These are phyloP conservation scores for Argya squamiceps DNA, from an alignment of 2,797 vertebrate species.

Conservation along the genomic window DNA sequence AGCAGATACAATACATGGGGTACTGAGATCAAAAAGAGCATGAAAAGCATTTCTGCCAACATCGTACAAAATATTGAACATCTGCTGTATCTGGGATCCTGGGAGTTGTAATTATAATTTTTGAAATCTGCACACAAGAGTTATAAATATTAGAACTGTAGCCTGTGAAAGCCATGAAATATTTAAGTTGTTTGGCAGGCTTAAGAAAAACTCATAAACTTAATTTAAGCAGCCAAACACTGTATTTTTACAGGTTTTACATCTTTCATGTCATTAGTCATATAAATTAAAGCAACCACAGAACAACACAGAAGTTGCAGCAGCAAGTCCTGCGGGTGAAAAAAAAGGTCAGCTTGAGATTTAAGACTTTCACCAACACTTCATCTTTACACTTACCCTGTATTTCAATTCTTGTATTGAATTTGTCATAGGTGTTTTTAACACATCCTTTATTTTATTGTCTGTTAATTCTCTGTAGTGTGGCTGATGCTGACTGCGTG, in stretches of 20 bases:
- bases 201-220: constrained; percentile 85
- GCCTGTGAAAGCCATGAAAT: constrained; percentile 85
- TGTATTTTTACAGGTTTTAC: constrained; percentile 79
- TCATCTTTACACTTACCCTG: constrained; percentile 57
- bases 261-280: constrained; percentile 80
- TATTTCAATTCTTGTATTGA: constrained; percentile 48
- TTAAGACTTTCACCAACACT: constrained; percentile 63
- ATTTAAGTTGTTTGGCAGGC: constrained; percentile 86
- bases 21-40: constrained; percentile 82
- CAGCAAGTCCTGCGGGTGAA: constrained; percentile 46
- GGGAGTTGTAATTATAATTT: constrained; percentile 87
- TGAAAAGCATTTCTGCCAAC: constrained; percentile 83
- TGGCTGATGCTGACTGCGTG: neutral
- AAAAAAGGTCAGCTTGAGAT: constrained; percentile 61
- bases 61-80: constrained; percentile 85
- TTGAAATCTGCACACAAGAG: constrained; percentile 85
- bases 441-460: neutral
- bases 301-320: constrained; percentile 62
- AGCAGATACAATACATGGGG: constrained; percentile 81
- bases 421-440: constrained; percentile 51
- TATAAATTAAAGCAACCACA: constrained; percentile 78
- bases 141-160: constrained; percentile 88
- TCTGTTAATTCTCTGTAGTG: neutral
- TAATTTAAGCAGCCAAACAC: constrained; percentile 84
- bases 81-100: constrained; percentile 84